A percentile compares a stretch with the other conserved stretches of the same genome.
Conservation (phyloP, 1,140 invertebrate genomes). For the Holcopasites calliopsidis region DNA sequence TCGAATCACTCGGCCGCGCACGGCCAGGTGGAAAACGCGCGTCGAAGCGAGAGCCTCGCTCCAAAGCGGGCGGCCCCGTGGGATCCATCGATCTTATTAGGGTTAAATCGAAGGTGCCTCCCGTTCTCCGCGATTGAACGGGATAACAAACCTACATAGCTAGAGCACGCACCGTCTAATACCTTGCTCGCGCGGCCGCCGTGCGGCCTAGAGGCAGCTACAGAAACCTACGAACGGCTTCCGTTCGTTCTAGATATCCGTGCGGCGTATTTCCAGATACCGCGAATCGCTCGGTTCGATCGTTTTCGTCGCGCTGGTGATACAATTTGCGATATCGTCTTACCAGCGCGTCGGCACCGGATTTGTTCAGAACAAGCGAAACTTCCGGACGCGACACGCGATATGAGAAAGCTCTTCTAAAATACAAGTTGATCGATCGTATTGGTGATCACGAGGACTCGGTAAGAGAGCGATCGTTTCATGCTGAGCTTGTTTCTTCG, state of each 20-base stretch:
- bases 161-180: constrained; percentile 1
- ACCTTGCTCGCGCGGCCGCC: background rate
- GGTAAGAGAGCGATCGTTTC: constrained; percentile 16
- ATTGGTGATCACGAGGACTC: background rate
- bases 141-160: constrained; percentile 65
- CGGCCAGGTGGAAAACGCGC: background rate
- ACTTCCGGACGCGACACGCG: constrained; percentile 33
- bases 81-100: constrained; percentile 76
- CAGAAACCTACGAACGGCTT: constrained; percentile 58
- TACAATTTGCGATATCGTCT: constrained; percentile 14
- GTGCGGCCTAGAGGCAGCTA: constrained; percentile 41
- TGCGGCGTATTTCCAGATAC: constrained; percentile 50
- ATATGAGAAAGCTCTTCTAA: constrained; percentile 16
- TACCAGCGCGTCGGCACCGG: background rate
- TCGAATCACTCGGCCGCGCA: background rate
- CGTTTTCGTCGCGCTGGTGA: constrained; percentile 44
- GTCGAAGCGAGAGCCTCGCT: constrained; percentile 30
- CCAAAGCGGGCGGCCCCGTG: constrained; percentile 59
- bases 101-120: constrained; percentile 71
- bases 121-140: constrained; percentile 65
- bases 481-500: constrained; percentile 5
- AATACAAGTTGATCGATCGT: constrained; percentile 26
- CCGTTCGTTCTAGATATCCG: constrained; percentile 62
- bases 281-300: constrained; percentile 11
- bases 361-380: constrained; percentile 30